Evolutionary conservation across 2,888 invertebrate genomes (phyloP).

Genomic region (Electrophaes corylata): DNA sequence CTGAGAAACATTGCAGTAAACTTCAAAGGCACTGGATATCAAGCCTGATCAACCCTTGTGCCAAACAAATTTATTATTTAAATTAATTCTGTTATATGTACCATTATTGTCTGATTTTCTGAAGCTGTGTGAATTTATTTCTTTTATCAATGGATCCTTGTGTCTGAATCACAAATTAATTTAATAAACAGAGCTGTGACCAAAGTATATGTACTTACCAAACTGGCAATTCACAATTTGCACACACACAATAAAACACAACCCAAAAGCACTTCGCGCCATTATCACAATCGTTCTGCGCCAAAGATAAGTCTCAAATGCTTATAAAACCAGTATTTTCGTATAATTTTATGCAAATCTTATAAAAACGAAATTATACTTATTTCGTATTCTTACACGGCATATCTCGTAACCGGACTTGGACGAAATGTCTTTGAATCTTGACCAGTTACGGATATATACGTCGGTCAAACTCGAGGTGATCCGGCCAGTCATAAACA

Average conservation of each 20-base stretch:
- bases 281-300: conserved; percentile 21
- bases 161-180: too few species aligned
- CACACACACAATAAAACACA: conserved; percentile 27
- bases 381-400: not conserved
- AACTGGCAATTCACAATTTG: conserved; percentile 22
- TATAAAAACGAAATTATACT: not conserved
- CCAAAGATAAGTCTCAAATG: conserved; percentile 6
- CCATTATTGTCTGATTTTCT: too few species aligned
- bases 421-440: conserved; percentile 10
- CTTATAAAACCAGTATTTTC: conserved; percentile 20
- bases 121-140: too few species aligned
- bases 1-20: too few species aligned
- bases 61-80: too few species aligned
- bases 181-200: not conserved
- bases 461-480: conserved; percentile 13
- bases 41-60: too few species aligned
- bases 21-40: too few species aligned
- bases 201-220: conserved; percentile 14
- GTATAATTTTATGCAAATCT: conserved; percentile 7
- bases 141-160: too few species aligned
- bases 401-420: conserved; percentile 14
- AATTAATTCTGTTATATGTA: too few species aligned
- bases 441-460: conserved; percentile 19
- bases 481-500: conserved; percentile 9
- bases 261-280: conserved; percentile 15